A percentile compares a stretch with the other conserved stretches of the same genome.
Conservation (phyloP, 2,113 vertebrate genomes). For the Haemorhous mexicanus region DNA sequence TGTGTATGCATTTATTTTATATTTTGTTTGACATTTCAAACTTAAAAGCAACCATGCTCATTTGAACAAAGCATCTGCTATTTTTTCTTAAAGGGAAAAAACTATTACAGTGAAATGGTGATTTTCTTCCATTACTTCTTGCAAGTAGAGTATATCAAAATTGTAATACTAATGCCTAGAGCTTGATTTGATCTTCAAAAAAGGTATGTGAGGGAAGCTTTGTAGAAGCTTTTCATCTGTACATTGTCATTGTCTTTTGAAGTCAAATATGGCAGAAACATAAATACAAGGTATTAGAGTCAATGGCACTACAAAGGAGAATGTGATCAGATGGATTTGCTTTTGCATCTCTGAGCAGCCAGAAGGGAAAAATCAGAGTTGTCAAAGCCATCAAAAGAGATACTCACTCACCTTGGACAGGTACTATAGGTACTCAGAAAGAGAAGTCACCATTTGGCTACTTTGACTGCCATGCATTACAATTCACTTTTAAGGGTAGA, state of each 20-base stretch:
- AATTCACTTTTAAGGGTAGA: not conserved
- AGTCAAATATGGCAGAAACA: not conserved
- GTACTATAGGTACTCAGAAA: not conserved
- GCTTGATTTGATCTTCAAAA: not conserved
- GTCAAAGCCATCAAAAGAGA: not conserved
- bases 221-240: not conserved
- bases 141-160: not conserved
- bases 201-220: not conserved
- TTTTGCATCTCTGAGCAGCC: not conserved
- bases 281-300: not conserved
- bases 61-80: not conserved
- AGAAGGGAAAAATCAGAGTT: not conserved
- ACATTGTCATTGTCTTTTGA: constrained; percentile 1
- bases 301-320: not conserved
- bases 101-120: not conserved
- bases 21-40: not conserved
- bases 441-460: not conserved
- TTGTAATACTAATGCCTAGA: not conserved
- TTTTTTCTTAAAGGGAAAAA: not conserved
- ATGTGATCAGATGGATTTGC: not conserved
- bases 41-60: not conserved
- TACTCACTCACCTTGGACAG: rapidly evolving
- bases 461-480: not conserved
- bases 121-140: constrained; percentile 4
- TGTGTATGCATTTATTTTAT: not conserved